These are phyloP conservation scores for Plodia interpunctella DNA, from an alignment of 1,140 invertebrate genomes.

Conservation along the genomic window DNA sequence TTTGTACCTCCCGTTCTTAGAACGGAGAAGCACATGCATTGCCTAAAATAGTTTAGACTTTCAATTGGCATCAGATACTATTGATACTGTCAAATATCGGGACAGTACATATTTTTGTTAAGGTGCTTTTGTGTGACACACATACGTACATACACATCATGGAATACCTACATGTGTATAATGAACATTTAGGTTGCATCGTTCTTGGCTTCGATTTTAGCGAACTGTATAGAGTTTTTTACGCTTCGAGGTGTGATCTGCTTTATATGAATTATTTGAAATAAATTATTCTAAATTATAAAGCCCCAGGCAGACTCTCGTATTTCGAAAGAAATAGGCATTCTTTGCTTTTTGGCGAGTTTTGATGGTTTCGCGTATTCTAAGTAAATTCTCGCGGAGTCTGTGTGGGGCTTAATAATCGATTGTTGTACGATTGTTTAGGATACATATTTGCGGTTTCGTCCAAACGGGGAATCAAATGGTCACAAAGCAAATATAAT, in stretches of 20 bases:
- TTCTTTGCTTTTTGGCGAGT: no score
- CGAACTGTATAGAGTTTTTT: constrained; percentile 11
- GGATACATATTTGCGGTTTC: neutral
- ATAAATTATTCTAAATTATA: neutral
- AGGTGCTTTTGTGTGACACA: constrained; percentile 15
- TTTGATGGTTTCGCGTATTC: no score
- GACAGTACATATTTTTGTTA: neutral
- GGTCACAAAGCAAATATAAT: constrained; percentile 1
- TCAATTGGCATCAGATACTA: constrained; percentile 9
- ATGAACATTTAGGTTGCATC: constrained; percentile 11
- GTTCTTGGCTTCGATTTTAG: constrained; percentile 11
- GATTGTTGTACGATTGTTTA: neutral
- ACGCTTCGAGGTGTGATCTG: constrained; percentile 15
- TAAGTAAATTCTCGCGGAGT: no score
- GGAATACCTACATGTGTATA: constrained; percentile 18
- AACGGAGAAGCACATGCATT: constrained; percentile 19
- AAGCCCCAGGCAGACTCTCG: no score
- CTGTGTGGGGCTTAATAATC: no score
- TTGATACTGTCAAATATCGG: constrained; percentile 1
- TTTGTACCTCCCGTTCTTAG: constrained; percentile 40
- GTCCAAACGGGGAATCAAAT: neutral
- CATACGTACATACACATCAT: constrained; percentile 5
- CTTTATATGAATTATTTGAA: constrained; percentile 7
- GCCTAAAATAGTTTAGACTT: neutral
- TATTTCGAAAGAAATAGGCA: no score